These are phyloP conservation scores for Bombycilla garrulus DNA, from an alignment of 2,113 vertebrate species.

Conservation along the genomic window DNA sequence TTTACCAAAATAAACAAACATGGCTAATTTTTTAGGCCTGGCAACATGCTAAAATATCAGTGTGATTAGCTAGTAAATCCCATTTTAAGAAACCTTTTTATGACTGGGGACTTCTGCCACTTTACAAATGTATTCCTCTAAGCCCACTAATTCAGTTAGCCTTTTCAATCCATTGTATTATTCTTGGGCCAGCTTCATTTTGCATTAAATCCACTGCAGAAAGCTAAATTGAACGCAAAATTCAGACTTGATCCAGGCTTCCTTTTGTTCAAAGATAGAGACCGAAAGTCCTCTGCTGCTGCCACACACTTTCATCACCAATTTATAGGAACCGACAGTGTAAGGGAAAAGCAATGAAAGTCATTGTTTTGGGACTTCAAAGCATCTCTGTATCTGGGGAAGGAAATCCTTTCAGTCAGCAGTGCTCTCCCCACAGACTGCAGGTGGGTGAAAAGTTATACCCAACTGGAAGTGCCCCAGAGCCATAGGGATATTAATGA, in stretches of 20 bases:
- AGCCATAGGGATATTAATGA: constrained; percentile 73
- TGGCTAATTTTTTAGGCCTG: constrained; percentile 77
- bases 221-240: constrained; percentile 84
- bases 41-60: constrained; percentile 83
- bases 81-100: constrained; percentile 86
- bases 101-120: constrained; percentile 85
- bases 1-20: constrained; percentile 82
- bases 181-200: constrained; percentile 84
- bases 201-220: constrained; percentile 85
- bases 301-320: constrained; percentile 87
- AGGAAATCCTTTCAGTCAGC: constrained; percentile 91
- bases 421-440: constrained; percentile 73
- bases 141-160: constrained; percentile 88
- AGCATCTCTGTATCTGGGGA: constrained; percentile 80
- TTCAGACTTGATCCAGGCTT: constrained; percentile 82
- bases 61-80: constrained; percentile 84
- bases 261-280: constrained; percentile 85
- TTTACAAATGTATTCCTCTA: constrained; percentile 89
- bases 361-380: constrained; percentile 89
- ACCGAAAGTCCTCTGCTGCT: constrained; percentile 80
- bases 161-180: constrained; percentile 88
- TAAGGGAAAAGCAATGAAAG: constrained; percentile 84
- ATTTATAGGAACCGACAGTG: constrained; percentile 82
- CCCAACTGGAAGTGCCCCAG: constrained; percentile 73
- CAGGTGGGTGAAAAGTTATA: constrained; percentile 88